Conservation (phyloP, 2,888 invertebrate genomes). For the Nycteola revayana region DNA sequence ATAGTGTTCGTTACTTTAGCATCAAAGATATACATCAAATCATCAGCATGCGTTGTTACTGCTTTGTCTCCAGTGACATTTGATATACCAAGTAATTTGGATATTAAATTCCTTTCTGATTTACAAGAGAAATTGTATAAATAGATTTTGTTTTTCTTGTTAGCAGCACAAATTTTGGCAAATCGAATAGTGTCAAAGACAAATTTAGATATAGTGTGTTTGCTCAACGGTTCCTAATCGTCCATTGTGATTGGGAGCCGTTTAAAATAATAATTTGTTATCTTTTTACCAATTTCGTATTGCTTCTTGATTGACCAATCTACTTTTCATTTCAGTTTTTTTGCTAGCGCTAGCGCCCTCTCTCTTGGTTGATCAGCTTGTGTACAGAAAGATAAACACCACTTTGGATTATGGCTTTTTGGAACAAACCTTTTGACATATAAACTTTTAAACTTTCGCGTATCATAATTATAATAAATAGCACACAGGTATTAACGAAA, state of each 20-base stretch:
- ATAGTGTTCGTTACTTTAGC: slow-evolving; percentile 14
- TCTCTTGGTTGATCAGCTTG: slow-evolving; percentile 67
- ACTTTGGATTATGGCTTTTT: slow-evolving; percentile 84
- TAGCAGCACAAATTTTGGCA: slow-evolving; percentile 29
- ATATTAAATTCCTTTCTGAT: slow-evolving; percentile 40
- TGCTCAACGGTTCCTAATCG: slow-evolving; percentile 28
- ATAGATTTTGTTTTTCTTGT: slow-evolving; percentile 35
- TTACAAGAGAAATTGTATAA: slow-evolving; percentile 40
- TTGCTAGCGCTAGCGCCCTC: slow-evolving; percentile 44
- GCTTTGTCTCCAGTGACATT: slow-evolving; percentile 17
- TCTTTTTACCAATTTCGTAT: slow-evolving; percentile 30
- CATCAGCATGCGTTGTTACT: slow-evolving; percentile 34
- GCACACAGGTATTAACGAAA: too few relatives aligned
- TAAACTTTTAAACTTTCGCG: too few relatives aligned
- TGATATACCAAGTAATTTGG: slow-evolving; percentile 18
- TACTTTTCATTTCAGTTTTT: slow-evolving; percentile 35
- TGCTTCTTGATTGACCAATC: slow-evolving; percentile 24
- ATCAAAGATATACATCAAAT: slow-evolving; percentile 35
- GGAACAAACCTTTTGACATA: slow-evolving; percentile 50
- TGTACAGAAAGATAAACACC: slow-evolving; percentile 84
- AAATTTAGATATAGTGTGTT: slow-evolving; percentile 29
- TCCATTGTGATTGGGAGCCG: slow-evolving; percentile 18
- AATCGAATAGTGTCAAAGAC: slow-evolving; percentile 29
- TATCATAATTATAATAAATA: too few relatives aligned
- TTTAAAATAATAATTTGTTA: slow-evolving; percentile 37